Percentiles rank a stretch among this genome's conserved stretches.
Evolutionary conservation across 2,113 vertebrate genomes (phyloP).

Genomic region (Takifugu flavidus): DNA sequence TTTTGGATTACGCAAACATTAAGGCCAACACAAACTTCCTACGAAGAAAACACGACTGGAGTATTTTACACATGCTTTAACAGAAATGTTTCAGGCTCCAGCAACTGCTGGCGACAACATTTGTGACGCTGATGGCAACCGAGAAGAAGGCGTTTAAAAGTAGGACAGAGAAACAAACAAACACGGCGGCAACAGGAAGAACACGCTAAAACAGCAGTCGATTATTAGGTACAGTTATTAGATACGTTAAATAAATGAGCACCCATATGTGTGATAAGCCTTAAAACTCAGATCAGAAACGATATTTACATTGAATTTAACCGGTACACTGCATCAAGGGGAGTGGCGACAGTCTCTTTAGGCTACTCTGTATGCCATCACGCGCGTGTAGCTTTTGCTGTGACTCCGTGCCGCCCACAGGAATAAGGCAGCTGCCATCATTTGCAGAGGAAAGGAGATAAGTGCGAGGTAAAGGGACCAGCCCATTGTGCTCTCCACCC

Average conservation of each 20-base stretch:
- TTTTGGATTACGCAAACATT: slow-evolving; percentile 7
- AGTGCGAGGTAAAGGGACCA: slow-evolving; percentile 98
- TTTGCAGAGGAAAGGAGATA: slow-evolving; percentile 89
- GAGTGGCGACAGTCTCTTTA: slow-evolving; percentile 23
- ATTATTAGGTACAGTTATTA: not conserved
- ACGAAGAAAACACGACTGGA: not conserved
- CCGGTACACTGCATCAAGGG: not conserved
- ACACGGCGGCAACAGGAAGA: slow-evolving; percentile 9
- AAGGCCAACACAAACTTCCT: not conserved
- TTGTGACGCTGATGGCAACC: slow-evolving; percentile 47
- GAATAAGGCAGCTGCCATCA: slow-evolving; percentile 95
- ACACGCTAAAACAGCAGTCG: slow-evolving; percentile 23
- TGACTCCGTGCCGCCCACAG: slow-evolving; percentile 93
- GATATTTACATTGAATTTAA: slow-evolving; percentile 1
- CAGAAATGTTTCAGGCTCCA: slow-evolving; percentile 12
- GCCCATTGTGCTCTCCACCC: slow-evolving; percentile 79
- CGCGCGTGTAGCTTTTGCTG: slow-evolving; percentile 87
- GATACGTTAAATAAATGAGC: slow-evolving; percentile 16
- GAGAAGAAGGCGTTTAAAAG: slow-evolving; percentile 43
- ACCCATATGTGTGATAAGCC: slow-evolving; percentile 31
- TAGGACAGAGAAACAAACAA: slow-evolving; percentile 17
- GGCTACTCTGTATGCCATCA: slow-evolving; percentile 88
- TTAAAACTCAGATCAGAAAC: slow-evolving; percentile 7
- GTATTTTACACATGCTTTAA: slow-evolving; percentile 22
- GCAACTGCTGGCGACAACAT: slow-evolving; percentile 17